phyloP scores from a whole-genome alignment of 2,797 vertebrate genomes.

The Enoplosus armatus region DNA sequence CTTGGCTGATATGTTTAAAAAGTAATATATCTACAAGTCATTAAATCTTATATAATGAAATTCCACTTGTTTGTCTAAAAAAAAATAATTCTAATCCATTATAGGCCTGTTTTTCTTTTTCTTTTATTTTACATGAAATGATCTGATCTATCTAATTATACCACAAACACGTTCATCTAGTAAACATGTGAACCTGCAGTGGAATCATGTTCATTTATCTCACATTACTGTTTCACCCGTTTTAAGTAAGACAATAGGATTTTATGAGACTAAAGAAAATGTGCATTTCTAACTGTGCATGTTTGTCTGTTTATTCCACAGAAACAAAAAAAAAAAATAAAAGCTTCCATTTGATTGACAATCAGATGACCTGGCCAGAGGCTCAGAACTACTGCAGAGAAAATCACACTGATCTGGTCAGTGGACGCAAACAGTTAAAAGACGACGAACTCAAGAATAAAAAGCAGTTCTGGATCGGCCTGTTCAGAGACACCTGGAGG shows the following conservation, averaged over 20 bases:
- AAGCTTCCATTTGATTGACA: rapidly evolving
- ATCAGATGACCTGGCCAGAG: rapidly evolving
- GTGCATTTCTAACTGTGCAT: background rate
- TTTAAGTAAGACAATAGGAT: too few species aligned
- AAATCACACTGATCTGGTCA: constrained; percentile 30
- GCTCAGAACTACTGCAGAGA: constrained; percentile 41
- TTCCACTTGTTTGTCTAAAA: too few species aligned
- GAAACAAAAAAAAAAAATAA: rapidly evolving
- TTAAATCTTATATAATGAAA: too few species aligned
- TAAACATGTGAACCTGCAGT: too few species aligned
- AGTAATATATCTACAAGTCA: too few species aligned
- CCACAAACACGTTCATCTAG: background rate
- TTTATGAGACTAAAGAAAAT: background rate
- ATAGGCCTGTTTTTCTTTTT: too few species aligned
- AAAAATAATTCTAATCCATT: too few species aligned
- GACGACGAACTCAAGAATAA: rapidly evolving
- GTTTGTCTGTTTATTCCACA: constrained; percentile 5
- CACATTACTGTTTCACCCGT: background rate
- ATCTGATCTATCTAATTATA: background rate
- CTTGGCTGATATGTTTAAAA: too few species aligned
- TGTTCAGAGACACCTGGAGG: constrained; percentile 20
- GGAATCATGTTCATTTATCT: background rate
- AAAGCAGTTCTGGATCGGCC: background rate
- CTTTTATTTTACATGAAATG: background rate
- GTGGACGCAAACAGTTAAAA: background rate